Conservation (phyloP, 2,113 vertebrate genomes). For the Indicator indicator region DNA sequence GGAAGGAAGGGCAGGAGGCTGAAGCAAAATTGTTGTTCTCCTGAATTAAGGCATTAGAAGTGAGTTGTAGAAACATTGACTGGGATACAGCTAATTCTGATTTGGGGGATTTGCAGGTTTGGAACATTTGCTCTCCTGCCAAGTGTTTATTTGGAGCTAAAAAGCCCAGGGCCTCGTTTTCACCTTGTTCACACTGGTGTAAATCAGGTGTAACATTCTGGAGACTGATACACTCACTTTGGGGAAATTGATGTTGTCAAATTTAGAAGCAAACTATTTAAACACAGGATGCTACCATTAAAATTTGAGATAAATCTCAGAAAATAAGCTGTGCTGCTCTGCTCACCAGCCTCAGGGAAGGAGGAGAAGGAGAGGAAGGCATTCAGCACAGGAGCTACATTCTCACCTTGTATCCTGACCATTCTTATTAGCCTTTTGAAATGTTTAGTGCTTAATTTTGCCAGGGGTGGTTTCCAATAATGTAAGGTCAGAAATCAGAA, state of each 20-base stretch:
- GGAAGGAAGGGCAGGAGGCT: background rate
- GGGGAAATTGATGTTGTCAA: background rate
- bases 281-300: background rate
- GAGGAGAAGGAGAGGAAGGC: background rate
- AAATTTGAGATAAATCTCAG: background rate
- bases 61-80: background rate
- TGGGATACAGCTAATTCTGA: background rate
- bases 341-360: background rate
- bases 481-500: background rate
- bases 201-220: background rate
- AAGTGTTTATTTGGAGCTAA: background rate
- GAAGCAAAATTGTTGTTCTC: background rate
- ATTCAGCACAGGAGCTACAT: background rate
- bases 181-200: background rate
- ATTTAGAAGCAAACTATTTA: background rate
- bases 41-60: background rate
- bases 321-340: background rate
- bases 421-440: background rate
- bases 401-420: background rate
- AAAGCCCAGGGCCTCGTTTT: background rate
- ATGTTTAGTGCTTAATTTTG: background rate
- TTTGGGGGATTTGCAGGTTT: background rate
- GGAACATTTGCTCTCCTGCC: background rate
- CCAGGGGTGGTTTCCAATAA: background rate
- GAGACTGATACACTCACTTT: background rate